Base-by-base conservation (phyloP, 1,140 invertebrate genomes). In the Lordiphosa mommai region DNA sequence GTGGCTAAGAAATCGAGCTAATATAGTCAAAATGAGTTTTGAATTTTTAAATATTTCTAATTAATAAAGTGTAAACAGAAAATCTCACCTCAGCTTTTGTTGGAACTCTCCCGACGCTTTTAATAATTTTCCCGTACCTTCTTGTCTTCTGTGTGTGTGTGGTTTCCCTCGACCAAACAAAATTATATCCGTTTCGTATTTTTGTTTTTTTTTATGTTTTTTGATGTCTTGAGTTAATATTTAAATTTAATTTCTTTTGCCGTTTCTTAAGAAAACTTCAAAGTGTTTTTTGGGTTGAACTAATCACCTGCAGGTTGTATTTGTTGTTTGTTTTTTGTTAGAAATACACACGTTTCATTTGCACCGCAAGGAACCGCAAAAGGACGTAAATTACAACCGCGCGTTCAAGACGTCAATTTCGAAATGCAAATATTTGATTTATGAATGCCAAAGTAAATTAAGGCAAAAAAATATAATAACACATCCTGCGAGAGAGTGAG, bases 361-460 rank as follows among this genome's bases (percentile, higher is more conserved):
- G 20, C 69, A 56, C 16, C 17, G 36, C 23, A 47, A 27, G 49
- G 27, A 34, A 56, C 14, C 50, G 58, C 46, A 49, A 40, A 53
- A 66, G 70, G 57, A 50, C 44, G 53, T 55, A 38, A 70, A 55
- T 61, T 61, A 60, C 74, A 67, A 87, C 85, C 72, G 77, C 63
- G 64, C 74, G 73, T 59, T 72, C 50, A 68, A 85, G 79, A 87
- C 86, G 79, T 85, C 85, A 87, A 87, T 82, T 87, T 87, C 57
- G 61, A 72, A 87, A 87, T 87, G 85, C 74, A 87, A 87, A 87
- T 87, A 87, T 87, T 87, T 87, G 74, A 85, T 67, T 77, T 87
- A 87, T 87, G 85, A 14, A 43, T 64, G 65, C 59, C 71, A 82
- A 86, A 80, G 68, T 60, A 86, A 82, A 73, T 86, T 86, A 72